Base-by-base conservation (phyloP, 2,888 invertebrate species). In the Hyppa rectilinea region DNA sequence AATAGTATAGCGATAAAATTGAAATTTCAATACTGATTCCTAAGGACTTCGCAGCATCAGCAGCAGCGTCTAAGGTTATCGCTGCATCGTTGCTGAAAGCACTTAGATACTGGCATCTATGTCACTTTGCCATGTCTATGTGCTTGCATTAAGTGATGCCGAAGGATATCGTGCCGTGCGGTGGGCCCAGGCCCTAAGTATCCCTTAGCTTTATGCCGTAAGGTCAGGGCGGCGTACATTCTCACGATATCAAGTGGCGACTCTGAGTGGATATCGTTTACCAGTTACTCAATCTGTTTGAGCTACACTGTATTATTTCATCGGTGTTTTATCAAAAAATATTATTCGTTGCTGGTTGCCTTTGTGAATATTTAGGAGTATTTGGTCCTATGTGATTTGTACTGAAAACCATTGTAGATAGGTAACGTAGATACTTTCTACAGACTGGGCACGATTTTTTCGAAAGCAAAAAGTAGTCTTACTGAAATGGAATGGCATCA, bases 181-280 rank as follows among this genome's bases (percentile, higher is more conserved):
- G n/a, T n/a, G n/a, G n/a, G n/a, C n/a, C n/a, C n/a, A n/a, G n/a
- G 23, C 10, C n/a, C 9, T 23, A 34, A 64, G 69, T 64, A 68
- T 53, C 70, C 45, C 31, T 61, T 58, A 31, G 49, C 47, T 70
- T 55, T 71, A 64, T 36, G 61, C 36, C 55, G 34, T 55, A 66
- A 82, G 80, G 74, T 72, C 73, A 75, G 53, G 73, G 75, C 60
- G 66, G 80, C 74, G 83, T 72, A 73, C 72, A 80, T 88, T 89
- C 89, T 81, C 89, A 89, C 87, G 87, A 84, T 87, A 85, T 89
- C 86, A 69, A 74, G 79, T 87, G 67, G 26, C 75, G 65, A 61
- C 52, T 75, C 78, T 83, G 79, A 85, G 84, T 83, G 85, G 84
- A 77, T 89, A 88, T 89, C 87, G 83, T 81, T 88, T 89, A 84